These are phyloP conservation scores for Toxotes chatareus DNA, from an alignment of 2,113 vertebrate genomes.

Conservation along the genomic window DNA sequence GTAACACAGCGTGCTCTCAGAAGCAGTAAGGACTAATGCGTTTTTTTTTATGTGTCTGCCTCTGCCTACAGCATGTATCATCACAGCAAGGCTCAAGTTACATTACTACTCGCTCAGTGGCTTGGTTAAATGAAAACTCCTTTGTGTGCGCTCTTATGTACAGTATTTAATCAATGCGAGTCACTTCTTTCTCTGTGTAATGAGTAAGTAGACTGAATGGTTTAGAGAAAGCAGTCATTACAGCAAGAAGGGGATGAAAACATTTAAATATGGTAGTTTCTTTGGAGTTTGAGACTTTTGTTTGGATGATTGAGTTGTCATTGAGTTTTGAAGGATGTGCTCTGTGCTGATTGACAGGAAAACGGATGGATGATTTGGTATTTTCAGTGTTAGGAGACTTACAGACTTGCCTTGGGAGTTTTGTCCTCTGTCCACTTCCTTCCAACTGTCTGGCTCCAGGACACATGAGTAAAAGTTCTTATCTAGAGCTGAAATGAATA, in stretches of 20 bases:
- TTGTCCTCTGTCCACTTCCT: not conserved
- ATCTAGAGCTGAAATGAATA: not conserved
- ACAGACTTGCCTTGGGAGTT: not conserved
- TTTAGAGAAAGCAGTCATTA: slow-evolving; percentile 9
- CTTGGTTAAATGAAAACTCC: slow-evolving; percentile 68
- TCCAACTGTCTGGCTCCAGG: not conserved
- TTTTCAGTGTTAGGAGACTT: not conserved
- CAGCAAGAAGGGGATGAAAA: slow-evolving; percentile 5
- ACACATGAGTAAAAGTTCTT: not conserved
- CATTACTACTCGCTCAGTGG: slow-evolving; percentile 53
- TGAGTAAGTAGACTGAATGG: slow-evolving; percentile 44
- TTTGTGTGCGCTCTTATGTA: slow-evolving; percentile 60
- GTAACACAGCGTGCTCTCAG: slow-evolving; percentile 59
- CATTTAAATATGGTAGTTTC: slow-evolving; percentile 4
- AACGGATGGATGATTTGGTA: not conserved
- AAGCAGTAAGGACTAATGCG: slow-evolving; percentile 68
- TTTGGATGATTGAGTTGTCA: not conserved
- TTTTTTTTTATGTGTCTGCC: slow-evolving; percentile 53
- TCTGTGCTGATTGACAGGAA: not conserved
- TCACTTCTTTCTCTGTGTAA: slow-evolving; percentile 46
- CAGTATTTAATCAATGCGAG: slow-evolving; percentile 63
- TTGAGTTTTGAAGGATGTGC: not conserved
- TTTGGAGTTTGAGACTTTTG: not conserved
- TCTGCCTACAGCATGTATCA: slow-evolving; percentile 67
- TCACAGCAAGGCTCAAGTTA: slow-evolving; percentile 69